Evolutionary conservation across 2,888 invertebrate species (phyloP), one percentile per base, ranked within the genome.

Genomic region (Tridacna gigas): DNA sequence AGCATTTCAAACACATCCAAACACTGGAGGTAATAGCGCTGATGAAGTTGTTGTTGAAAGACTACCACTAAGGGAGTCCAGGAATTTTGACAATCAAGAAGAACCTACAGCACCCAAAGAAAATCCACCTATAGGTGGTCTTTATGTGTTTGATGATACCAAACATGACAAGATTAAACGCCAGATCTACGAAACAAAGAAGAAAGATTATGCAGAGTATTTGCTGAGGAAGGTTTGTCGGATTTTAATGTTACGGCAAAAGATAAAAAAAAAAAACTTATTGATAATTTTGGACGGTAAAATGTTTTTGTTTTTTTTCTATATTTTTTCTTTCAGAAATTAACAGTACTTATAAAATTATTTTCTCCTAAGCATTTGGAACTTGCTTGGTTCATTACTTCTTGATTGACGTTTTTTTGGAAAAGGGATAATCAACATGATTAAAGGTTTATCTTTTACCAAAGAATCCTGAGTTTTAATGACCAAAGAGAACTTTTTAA

Each of bases 61-160:
- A 1, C 45, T 51, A 18, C 20, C 47, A 51, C 56, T 51, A 26
- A 71, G 45, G 22, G 71, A 71, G 22, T 71, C 71, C 15, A 71
- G 51, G 26, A 20, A 71, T 45, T 22, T 22, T 13, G 71, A 71
- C n/a, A 51, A 25, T 51, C 71, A 71, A 25, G 47, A 26, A 3
- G 22, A 47, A 71, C 45, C 67, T 71, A 25, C 71, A 22, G 15
- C 25, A 20, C 37, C 37, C 37, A 37, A 45, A 71, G 71, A 18
- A 11, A 51, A 51, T 26, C 71, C 71, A 26, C 37, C 67, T 28
- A 71, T 71, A 26, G 71, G 71, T 47, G 71, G 71, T 11, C 13
- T 71, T 5, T 71, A 71, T 71, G 45, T 71, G 51, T 71, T 71
- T 71, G 71, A 71, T 71, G 71, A 71, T 71, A 51, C 71, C 7